Conservation (phyloP, 2,113 vertebrate species). For the Xyrauchen texanus region DNA sequence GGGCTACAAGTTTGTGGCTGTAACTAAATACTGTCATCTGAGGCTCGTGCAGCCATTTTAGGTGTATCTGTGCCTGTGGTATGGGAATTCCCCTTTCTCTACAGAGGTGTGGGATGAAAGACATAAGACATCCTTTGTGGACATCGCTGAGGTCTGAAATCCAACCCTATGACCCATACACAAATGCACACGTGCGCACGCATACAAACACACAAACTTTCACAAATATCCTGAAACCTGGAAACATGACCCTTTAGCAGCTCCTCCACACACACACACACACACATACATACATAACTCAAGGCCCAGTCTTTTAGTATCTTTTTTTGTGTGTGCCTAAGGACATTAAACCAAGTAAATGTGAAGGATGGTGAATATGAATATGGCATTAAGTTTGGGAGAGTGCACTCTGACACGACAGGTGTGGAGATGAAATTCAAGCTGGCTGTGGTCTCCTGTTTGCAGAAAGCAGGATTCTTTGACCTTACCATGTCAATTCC, state of each 20-base stretch:
- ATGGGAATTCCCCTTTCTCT: conserved; percentile 44
- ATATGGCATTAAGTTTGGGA: conserved; percentile 64
- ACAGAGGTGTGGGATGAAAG: conserved; percentile 66
- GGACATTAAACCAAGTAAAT: conserved; percentile 64
- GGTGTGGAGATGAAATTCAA: conserved; percentile 74
- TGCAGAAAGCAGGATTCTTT: background rate
- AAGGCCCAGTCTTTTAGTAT: conserved; percentile 56
- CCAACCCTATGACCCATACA: conserved; percentile 51
- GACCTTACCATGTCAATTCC: background rate
- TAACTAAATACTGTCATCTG: conserved; percentile 37
- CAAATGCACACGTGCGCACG: conserved; percentile 27
- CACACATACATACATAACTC: background rate
- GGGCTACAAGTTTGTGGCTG: conserved; percentile 19
- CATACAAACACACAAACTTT: conserved; percentile 9
- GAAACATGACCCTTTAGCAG: conserved; percentile 47
- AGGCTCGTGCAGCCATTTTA: conserved; percentile 52
- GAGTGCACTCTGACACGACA: conserved; percentile 66
- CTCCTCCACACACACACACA: conserved; percentile 47
- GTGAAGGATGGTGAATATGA: background rate
- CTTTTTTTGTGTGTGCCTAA: conserved; percentile 59
- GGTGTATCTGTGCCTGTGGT: background rate
- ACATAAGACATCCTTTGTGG: conserved; percentile 55
- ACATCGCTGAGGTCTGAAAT: conserved; percentile 48
- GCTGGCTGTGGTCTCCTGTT: conserved; percentile 26
- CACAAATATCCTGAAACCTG: conserved; percentile 22